Evolutionary conservation across 2,113 vertebrate species (phyloP), one percentile per base, ranked within the genome.

Genomic region (Hypanus sabinus): DNA sequence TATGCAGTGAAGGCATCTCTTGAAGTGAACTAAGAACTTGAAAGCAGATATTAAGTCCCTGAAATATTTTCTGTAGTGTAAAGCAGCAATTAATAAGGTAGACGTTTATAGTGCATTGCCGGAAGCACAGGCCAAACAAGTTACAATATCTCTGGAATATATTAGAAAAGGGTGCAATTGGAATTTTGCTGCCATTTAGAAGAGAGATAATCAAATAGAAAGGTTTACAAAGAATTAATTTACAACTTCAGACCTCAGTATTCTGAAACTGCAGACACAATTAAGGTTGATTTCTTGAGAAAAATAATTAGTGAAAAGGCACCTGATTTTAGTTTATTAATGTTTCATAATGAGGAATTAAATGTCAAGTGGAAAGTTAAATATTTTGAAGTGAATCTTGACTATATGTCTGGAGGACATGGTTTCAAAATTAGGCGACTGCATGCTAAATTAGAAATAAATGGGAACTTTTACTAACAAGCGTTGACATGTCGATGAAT

Each of bases 21-120:
- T 87, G 83, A 87, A 57, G 9, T 87, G 27, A 55, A 30, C 24
- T 57, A 60, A 55, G 24, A 46, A 46, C 22, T 24, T 24, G 10
- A 30, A 22, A 60, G 22, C 46, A 60, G 22, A 60, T 0, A 30
- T 46, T 20, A 87, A 87, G 83, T 57, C 38, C 38, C 0, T 87
- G 83, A 87, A 87, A 57, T 20, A 57, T 18, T 73, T 57, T 85
- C 81, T 85, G 46, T 85, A 22, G 38, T 10, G 38, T 85, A 27
- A 85, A 38, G 38, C 81, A 27, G 22, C 83, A 87, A 87, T 87
- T 87, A 60, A 87, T 87, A 87, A 87, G 46, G 55, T 60, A 91
- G 62, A 38, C n/a, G 10, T 91, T 91, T 70, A 70, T 18, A 70
- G 11, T 7, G 62, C n/a, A 70, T 70, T 68, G 88, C 62, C 62